These are phyloP conservation scores for Drosophila helvetica DNA, from an alignment of 2,888 invertebrate species.

Conservation along the genomic window DNA sequence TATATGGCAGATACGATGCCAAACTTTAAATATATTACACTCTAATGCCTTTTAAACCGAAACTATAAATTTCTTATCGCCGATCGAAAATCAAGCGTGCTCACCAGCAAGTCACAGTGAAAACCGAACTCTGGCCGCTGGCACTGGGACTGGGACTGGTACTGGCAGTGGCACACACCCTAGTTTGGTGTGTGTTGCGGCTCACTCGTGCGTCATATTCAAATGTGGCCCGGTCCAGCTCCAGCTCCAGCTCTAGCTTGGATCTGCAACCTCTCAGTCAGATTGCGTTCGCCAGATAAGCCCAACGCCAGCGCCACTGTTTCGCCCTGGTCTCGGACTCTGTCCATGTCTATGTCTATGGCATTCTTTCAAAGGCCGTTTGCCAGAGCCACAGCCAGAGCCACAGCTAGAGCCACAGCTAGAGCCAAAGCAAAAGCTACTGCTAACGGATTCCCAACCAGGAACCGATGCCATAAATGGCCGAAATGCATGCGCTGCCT, in stretches of 20 bases:
- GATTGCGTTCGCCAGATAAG: slow-evolving; percentile 75
- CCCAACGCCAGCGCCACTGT: slow-evolving; percentile 73
- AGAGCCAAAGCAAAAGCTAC: background rate
- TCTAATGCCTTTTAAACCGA: slow-evolving; percentile 80
- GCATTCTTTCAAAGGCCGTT: slow-evolving; percentile 78
- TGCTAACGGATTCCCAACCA: slow-evolving; percentile 64
- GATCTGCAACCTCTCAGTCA: slow-evolving; percentile 32
- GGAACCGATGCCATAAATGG: slow-evolving; percentile 74
- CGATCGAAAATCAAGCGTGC: slow-evolving; percentile 77
- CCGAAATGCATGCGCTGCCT: slow-evolving; percentile 65
- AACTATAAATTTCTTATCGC: slow-evolving; percentile 78
- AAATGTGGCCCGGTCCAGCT: slow-evolving; percentile 57
- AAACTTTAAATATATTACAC: slow-evolving; percentile 76
- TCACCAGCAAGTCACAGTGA: slow-evolving; percentile 64
- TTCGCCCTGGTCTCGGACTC: slow-evolving; percentile 42
- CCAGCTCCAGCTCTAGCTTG: slow-evolving; percentile 16
- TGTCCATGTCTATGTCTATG: slow-evolving; percentile 21
- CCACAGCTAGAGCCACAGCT: background rate
- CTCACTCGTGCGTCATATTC: slow-evolving; percentile 79
- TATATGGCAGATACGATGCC: slow-evolving; percentile 57
- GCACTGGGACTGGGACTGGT: slow-evolving; percentile 16
- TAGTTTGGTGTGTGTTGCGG: slow-evolving; percentile 65
- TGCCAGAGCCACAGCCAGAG: slow-evolving; percentile 9
- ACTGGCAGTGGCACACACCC: slow-evolving; percentile 64
- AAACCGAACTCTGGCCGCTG: slow-evolving; percentile 45